phyloP scores from a whole-genome alignment of 2,113 vertebrate genomes.

The Callithrix jacchus region DNA sequence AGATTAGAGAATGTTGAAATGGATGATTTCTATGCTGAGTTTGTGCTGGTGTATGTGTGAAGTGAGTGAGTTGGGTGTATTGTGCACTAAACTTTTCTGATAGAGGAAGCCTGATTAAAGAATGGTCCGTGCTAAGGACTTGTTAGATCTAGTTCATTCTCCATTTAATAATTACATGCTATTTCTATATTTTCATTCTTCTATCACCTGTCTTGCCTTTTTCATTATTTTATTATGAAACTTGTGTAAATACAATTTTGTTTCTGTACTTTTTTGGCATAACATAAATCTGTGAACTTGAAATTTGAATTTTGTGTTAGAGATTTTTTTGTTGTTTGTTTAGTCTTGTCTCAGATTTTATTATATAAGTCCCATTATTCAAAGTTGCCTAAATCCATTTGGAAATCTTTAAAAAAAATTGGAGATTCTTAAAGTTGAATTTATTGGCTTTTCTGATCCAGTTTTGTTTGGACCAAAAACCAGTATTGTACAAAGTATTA shows the following conservation, averaged over 20 bases:
- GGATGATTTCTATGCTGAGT: conserved; percentile 85
- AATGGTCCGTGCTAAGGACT: conserved; percentile 89
- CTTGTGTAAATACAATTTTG: conserved; percentile 95
- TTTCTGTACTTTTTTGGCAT: conserved; percentile 91
- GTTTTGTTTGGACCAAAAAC: conserved; percentile 99
- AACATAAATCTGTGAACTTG: conserved; percentile 97
- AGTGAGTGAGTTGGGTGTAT: conserved; percentile 95
- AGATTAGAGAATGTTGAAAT: conserved; percentile 88
- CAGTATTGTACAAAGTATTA: conserved; percentile 99
- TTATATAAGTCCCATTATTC: conserved; percentile 99
- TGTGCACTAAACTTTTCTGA: conserved; percentile 90
- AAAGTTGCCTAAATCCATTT: conserved; percentile 99
- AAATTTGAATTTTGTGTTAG: conserved; percentile 95
- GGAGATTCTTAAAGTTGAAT: conserved; percentile 99
- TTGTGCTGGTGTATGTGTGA: conserved; percentile 90
- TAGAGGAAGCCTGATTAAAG: conserved; percentile 88
- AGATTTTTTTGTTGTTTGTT: conserved; percentile 89
- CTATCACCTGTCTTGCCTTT: conserved; percentile 87
- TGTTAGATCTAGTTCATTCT: conserved; percentile 94
- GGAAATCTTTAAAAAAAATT: conserved; percentile 99
- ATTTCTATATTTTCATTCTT: conserved; percentile 89
- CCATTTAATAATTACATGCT: conserved; percentile 91
- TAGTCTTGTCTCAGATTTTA: conserved; percentile 98
- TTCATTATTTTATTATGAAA: conserved; percentile 94
- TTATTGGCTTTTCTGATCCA: conserved; percentile 99